Base-by-base conservation (phyloP, 2,888 invertebrate genomes). In the Tanytarsus gracilentus region DNA sequence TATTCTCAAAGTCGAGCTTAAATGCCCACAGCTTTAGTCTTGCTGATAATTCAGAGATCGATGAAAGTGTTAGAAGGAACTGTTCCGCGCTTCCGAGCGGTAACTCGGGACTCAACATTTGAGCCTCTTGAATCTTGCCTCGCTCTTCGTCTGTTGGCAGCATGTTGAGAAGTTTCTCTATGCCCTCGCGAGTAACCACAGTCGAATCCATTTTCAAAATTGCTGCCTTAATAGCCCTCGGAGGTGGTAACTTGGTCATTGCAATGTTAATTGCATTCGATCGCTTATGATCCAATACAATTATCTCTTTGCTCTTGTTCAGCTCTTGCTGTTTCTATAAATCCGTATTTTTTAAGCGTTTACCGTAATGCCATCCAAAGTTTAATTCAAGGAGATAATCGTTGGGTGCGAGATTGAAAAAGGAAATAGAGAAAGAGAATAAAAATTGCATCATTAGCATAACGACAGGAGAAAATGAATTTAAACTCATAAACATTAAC, bases 241-340 rank as follows among this genome's bases (percentile, higher is more conserved):
- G 93, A 1, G 97, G 97, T 2, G 99, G 99, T 64, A 99, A 77
- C 72, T 97, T 98, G 21, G 98, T 99, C 87, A 99, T 90, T 14
- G 97, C 97, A 67, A 99, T 99, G 72, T 99, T 99, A 66, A 99
- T 99, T 40, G 96, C 97, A 73, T 99, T 99, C 6, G 99, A 99
- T 64, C 99, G 81, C 72, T 98, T 99, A 49, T 95, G 88, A 73
- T 96, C 95, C 73, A 99, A 77, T 39, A 99, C 96, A 61, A 96
- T 89, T 63, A 95, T 84, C 74, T 93, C 91, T 71, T 91, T 92
- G 75, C 86, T 91, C 69, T 87, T 88, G 69, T 86, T 86, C 73
- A 85, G 76, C 70, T 88, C 88, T 75, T 86, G 85, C 76, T 87
- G 86, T 77, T 87, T 88, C 88, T 88, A 73, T 61, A 65, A 52